phyloP scores from a whole-genome alignment of 2,113 vertebrate genomes.

The Rutilus rutilus region DNA sequence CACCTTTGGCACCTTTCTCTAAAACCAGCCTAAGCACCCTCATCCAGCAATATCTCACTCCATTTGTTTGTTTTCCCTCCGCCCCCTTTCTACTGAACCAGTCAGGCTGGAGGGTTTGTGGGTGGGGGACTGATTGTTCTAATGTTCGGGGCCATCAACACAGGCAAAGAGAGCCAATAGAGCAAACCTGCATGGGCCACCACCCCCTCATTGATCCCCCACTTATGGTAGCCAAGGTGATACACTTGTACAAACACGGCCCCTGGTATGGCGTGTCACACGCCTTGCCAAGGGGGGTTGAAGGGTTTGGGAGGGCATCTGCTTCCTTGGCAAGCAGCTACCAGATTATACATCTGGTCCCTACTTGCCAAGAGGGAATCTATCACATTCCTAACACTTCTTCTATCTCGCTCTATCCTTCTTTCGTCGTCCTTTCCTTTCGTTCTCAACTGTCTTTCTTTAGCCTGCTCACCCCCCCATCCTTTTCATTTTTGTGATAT shows the following conservation, averaged over 20 bases:
- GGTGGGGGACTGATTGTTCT: constrained; percentile 74
- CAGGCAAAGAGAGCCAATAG: constrained; percentile 68
- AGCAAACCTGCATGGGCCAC: constrained; percentile 56
- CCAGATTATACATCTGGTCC: constrained; percentile 75
- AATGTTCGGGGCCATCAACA: constrained; percentile 70
- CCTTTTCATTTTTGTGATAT: constrained; percentile 64
- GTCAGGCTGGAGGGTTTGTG: constrained; percentile 75
- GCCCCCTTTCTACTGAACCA: constrained; percentile 63
- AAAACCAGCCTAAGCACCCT: constrained; percentile 70
- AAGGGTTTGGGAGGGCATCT: constrained; percentile 36
- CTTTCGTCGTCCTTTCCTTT: constrained; percentile 42
- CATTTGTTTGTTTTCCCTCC: constrained; percentile 59
- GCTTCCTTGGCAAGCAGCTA: constrained; percentile 43
- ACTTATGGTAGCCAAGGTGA: constrained; percentile 67
- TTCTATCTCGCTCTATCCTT: constrained; percentile 44
- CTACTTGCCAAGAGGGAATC: constrained; percentile 72
- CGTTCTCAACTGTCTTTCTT: constrained; percentile 48
- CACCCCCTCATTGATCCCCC: constrained; percentile 69
- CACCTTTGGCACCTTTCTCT: constrained; percentile 79
- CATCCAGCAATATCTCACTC: constrained; percentile 50
- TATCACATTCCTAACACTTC: constrained; percentile 75
- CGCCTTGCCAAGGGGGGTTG: constrained; percentile 65
- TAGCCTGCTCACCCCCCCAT: constrained; percentile 8
- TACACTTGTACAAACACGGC: constrained; percentile 74
- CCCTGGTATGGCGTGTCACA: constrained; percentile 58